Evolutionary conservation across 2,113 vertebrate genomes (phyloP).

Genomic region (Jaculus jaculus): DNA sequence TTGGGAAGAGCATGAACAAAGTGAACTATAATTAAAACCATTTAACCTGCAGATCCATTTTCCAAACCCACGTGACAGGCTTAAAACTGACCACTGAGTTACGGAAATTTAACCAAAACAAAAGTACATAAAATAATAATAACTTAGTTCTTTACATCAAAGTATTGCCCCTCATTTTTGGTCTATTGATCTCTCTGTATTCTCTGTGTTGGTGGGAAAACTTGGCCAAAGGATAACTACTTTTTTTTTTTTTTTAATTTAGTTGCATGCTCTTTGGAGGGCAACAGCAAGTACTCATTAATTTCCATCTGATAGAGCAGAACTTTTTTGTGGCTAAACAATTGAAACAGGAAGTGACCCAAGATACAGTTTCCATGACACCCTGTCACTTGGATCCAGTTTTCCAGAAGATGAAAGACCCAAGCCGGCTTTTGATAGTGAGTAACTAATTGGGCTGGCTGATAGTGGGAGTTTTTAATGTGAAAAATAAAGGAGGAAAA

Average conservation of each 20-base stretch:
- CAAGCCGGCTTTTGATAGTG: slow-evolving; percentile 86
- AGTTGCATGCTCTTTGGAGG: slow-evolving; percentile 63
- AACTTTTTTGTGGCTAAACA: slow-evolving; percentile 80
- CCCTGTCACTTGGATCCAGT: slow-evolving; percentile 86
- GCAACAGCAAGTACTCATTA: slow-evolving; percentile 71
- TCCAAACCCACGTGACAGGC: not conserved
- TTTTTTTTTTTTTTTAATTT: not conserved
- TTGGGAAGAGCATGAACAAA: not conserved
- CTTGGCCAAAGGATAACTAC: slow-evolving; percentile 64
- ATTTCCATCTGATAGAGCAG: slow-evolving; percentile 76
- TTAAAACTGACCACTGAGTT: slow-evolving; percentile 38
- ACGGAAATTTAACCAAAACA: not conserved
- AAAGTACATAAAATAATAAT: not conserved
- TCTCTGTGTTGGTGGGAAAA: slow-evolving; percentile 66
- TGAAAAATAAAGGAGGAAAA: slow-evolving; percentile 81
- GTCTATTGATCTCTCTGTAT: not conserved
- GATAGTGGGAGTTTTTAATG: slow-evolving; percentile 83
- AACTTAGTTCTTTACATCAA: not conserved
- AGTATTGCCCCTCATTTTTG: slow-evolving; percentile 1
- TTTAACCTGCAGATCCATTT: not conserved
- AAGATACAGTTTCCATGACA: slow-evolving; percentile 92
- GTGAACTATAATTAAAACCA: not conserved
- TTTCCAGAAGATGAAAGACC: slow-evolving; percentile 91
- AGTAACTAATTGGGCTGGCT: slow-evolving; percentile 91
- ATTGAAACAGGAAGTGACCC: slow-evolving; percentile 92